Base-by-base conservation (phyloP, 2,113 vertebrate species). In the Epinephelus lanceolatus region DNA sequence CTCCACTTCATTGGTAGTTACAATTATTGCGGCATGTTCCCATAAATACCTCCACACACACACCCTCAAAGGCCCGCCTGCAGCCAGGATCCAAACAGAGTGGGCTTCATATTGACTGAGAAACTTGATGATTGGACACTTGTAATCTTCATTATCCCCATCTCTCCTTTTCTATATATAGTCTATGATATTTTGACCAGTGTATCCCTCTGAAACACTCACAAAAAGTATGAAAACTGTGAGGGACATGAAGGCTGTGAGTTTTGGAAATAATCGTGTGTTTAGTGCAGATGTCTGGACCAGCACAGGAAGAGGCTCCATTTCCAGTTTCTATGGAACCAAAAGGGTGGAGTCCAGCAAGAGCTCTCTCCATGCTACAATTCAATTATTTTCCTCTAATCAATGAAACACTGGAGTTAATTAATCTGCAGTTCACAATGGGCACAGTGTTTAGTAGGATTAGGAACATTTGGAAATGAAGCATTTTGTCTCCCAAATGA, bases 271-370 rank as follows among this genome's bases (percentile, higher is more conserved):
- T 81, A 82, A 88, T 90, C 80, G 86, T 79, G 87, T 88, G 82
- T 85, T 85, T 59, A 90, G 80, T 89, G 86, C 88, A 89, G 81
- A 92, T 86, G 86, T 93, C 87, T 57, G 65, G 80, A 79, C 10
- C 60, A 81, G 76, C 61, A 80, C 91, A 95, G 92, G 92, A 94
- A 94, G 86, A 71, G 67, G 61, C 85, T 86, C 80, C 52, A 74
- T 75, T 91, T 90, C 87, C 88, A 86, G 71, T 70, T 91, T 85
- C 55, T 86, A 60, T 52, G 30, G 65, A 86, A 86, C 60, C 57
- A 84, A 47, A 62, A 79, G 80, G 81, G 86, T 85, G 81, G 71
- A 86, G 79, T 81, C 37, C 45, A 71, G 71, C 66, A 40, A 78
- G 53, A 47, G 21, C 53, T 21, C 70, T 27, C 62, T 71, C 40